phyloP scores from a whole-genome alignment of 1,140 invertebrate species.

The Calliphora vicina region DNA sequence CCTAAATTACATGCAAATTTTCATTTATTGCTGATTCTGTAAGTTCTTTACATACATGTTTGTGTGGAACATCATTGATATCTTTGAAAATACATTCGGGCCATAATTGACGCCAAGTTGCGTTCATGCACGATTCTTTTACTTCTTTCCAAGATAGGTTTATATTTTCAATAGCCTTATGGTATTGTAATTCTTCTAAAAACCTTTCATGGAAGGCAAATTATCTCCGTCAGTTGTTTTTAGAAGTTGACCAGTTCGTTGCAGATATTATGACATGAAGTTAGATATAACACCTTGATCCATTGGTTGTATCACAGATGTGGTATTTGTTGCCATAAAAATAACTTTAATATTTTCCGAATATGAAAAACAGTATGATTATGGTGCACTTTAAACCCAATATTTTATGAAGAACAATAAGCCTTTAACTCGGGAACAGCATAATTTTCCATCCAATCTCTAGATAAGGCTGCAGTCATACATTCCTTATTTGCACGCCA shows the following conservation, averaged over 20 bases:
- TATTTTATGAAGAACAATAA: conserved; percentile 6
- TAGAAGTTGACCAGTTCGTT: not conserved
- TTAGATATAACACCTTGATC: conserved; percentile 26
- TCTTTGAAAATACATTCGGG: not conserved
- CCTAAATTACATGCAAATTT: no score
- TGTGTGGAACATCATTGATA: not conserved
- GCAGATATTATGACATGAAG: not conserved
- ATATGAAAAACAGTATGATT: not conserved
- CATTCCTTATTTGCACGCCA: conserved; percentile 62
- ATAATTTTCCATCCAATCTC: no score
- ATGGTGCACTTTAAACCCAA: conserved; percentile 16
- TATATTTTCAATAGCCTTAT: no score
- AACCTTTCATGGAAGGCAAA: not conserved
- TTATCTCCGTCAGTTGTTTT: not conserved
- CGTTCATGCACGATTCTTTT: not conserved
- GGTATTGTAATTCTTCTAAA: conserved; percentile 21
- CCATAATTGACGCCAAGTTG: not conserved
- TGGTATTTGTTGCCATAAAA: no score
- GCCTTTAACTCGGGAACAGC: conserved; percentile 46
- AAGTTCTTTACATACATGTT: no score
- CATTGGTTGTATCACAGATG: no score
- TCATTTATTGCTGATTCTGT: no score
- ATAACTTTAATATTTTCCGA: not conserved
- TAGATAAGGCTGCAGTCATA: no score
- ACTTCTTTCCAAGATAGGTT: conserved; percentile 15